Base-by-base conservation (phyloP, 2,797 vertebrate species). In the Rhinogobio ventralis region DNA sequence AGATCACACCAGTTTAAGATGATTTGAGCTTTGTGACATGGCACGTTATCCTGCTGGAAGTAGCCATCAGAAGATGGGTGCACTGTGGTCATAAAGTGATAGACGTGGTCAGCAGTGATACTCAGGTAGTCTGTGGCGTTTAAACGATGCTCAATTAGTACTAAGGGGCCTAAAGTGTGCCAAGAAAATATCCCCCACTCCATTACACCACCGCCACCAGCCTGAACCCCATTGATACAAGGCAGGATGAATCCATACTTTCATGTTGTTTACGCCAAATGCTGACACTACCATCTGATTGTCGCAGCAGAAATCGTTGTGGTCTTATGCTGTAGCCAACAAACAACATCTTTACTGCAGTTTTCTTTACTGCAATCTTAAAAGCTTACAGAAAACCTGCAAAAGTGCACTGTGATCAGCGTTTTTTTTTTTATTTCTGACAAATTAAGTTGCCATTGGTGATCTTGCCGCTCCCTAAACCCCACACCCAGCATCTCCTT, bases 201-300 rank as follows among this genome's bases (percentile, higher is more conserved):
- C 51, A 20, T 53, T 20, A 53, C 7, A 53, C 62, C 11, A 7
- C 57, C 25, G 5, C 2, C 62, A 64, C 2, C 28, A 30, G 62
- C 28, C 62, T 64, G 28, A 64, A 30, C 19, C 45, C 23, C 1
- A 2, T 2, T 6, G 66, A 39, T 11, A 68, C 20, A 72, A 83
- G 42, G 81, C 76, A 84, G 71, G 64, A 88, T 77, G 51, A 76
- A 81, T 77, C 51, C 64, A 75, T 84, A 71, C 62, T 81, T 84
- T 84, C 55, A 66, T 84, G 72, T 42, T 79, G 72, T 79, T 86
- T 81, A 81, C 7, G 19, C 45, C 69, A 76, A 81, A 84, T 83
- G 77, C 53, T 86, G 84, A 86, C 84, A 67, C 60, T 75, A 75
- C 57, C 80, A 69, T 75, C 80, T 64, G 66, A 64, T 72, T 69